phyloP scores from a whole-genome alignment of 2,797 vertebrate genomes.

The Sphaeramia orbicularis region DNA sequence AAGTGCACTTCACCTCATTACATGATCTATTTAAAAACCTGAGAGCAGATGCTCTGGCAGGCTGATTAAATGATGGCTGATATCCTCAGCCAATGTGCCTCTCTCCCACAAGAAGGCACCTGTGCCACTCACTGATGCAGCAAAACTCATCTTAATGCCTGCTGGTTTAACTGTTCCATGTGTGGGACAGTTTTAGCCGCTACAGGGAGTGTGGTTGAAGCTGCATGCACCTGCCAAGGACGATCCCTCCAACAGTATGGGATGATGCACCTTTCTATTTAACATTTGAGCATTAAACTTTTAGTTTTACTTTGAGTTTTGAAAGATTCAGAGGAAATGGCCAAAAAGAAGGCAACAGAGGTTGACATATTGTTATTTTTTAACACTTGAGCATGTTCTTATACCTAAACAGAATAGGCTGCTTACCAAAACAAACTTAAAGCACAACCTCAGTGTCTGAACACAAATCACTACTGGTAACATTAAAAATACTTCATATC shows the following conservation, averaged over 20 bases:
- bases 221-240: conserved; percentile 6
- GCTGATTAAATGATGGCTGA: conserved; percentile 75
- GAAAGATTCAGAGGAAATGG: no score
- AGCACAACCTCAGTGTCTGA: no score
- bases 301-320: no score
- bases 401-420: no score
- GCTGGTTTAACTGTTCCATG: conserved; percentile 1
- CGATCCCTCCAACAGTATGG: not conserved
- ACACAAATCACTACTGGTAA: no score
- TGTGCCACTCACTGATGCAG: conserved; percentile 42
- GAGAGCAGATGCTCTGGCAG: conserved; percentile 65
- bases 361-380: no score
- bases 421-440: no score
- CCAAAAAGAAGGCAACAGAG: no score
- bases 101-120: conserved; percentile 50
- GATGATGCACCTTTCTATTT: not conserved
- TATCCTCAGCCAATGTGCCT: conserved; percentile 41
- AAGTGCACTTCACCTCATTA: conserved; percentile 62
- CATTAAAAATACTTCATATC: no score
- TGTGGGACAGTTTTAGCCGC: conserved; percentile 22
- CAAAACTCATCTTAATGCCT: conserved; percentile 29
- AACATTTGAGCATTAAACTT: no score
- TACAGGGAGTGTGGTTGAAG: not conserved
- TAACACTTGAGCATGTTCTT: no score
- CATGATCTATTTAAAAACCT: conserved; percentile 70